Percentiles rank a stretch among this genome's conserved stretches.
Evolutionary conservation across 1,140 invertebrate genomes (phyloP).

Genomic region (Bombus ignitus): DNA sequence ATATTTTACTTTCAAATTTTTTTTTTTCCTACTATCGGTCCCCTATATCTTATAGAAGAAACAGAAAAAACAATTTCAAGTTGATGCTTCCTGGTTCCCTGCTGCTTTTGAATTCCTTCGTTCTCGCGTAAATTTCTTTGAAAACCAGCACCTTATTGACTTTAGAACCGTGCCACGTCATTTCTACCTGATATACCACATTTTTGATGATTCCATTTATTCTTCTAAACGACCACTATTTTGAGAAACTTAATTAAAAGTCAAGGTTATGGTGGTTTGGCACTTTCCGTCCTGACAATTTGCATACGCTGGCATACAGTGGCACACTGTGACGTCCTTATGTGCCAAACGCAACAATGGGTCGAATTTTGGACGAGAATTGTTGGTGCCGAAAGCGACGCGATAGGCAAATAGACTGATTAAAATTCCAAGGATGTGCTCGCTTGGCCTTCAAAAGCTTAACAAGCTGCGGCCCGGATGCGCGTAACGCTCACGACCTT

Average conservation of each 20-base stretch:
- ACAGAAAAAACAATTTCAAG: no score
- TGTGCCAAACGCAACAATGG: no score
- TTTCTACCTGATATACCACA: no score
- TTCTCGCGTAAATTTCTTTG: no score
- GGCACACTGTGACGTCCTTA: neutral
- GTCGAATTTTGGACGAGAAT: neutral
- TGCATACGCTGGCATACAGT: neutral
- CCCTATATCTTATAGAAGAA: no score
- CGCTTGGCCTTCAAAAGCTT: conserved; percentile 35
- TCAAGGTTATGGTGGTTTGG: neutral
- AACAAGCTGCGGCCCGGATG: conserved; percentile 52
- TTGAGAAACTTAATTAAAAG: neutral
- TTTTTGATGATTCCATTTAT: no score
- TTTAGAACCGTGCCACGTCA: no score
- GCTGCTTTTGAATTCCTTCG: no score
- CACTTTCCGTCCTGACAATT: neutral
- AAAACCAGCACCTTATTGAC: no score
- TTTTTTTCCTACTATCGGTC: no score
- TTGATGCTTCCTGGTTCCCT: no score
- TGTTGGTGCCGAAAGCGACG: neutral
- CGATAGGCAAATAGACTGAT: conserved; percentile 48
- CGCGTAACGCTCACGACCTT: conserved; percentile 35
- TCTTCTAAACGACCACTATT: no score
- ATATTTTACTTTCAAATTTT: neutral
- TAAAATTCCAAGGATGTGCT: conserved; percentile 53